Percentiles rank a stretch among this genome's conserved stretches.
These are phyloP conservation scores for Dreissena rostriformis DNA, from an alignment of 1,140 invertebrate species.

Conservation along the genomic window DNA sequence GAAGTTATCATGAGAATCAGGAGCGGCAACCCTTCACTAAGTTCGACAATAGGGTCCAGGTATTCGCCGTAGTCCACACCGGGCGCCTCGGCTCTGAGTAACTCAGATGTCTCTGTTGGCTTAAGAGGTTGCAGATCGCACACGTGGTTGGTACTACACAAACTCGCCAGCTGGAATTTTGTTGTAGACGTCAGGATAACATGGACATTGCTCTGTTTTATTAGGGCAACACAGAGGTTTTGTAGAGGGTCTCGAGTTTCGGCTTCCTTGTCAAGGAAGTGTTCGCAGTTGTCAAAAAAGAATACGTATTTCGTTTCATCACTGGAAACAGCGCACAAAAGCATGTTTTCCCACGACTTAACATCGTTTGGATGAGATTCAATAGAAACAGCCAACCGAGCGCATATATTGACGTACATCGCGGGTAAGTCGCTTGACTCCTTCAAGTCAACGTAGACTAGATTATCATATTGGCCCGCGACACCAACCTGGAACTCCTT, in stretches of 20 bases:
- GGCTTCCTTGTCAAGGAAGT: conserved; percentile 7
- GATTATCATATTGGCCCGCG: neutral
- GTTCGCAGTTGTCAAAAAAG: conserved; percentile 52
- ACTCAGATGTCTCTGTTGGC: neutral
- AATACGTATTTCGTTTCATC: neutral
- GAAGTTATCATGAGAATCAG: conserved; percentile 41
- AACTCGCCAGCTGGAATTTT: conserved; percentile 2
- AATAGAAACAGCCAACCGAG: neutral
- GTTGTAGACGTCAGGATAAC: conserved; percentile 47
- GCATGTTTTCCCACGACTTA: conserved; percentile 22
- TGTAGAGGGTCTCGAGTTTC: conserved; percentile 28
- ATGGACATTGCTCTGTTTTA: conserved; percentile 3
- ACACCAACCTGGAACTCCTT: conserved; percentile 10
- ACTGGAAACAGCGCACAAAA: neutral
- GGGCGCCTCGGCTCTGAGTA: conserved; percentile 16
- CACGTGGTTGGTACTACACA: conserved; percentile 15
- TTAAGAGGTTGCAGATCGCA: conserved; percentile 23
- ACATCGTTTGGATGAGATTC: neutral
- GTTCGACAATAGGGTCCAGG: conserved; percentile 13
- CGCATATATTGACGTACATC: conserved; percentile 22
- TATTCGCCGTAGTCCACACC: conserved; percentile 27
- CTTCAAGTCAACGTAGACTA: conserved; percentile 21
- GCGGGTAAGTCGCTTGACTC: neutral
- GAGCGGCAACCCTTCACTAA: conserved; percentile 47
- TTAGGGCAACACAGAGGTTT: neutral